Conservation (phyloP, 2,888 invertebrate genomes). For the Onthophagus sagittarius region DNA sequence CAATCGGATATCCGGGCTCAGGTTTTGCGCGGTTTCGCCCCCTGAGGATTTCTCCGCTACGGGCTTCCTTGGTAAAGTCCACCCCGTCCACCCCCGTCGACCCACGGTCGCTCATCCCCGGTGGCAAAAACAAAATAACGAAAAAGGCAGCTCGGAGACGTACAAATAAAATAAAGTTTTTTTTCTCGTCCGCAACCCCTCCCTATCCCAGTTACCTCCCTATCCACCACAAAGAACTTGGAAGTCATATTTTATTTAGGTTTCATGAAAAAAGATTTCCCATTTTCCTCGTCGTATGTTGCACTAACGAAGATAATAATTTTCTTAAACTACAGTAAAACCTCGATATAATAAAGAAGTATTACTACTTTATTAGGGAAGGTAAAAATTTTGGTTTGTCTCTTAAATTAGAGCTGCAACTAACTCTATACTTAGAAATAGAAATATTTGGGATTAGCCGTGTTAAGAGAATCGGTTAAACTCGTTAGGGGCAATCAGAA, state of each 20-base stretch:
- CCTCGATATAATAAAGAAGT: no score
- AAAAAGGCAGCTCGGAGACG: conserved; percentile 10
- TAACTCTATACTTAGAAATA: no score
- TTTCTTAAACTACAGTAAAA: no score
- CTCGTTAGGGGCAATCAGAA: no score
- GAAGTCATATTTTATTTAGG: conserved; percentile 25
- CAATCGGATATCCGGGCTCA: conserved; percentile 40
- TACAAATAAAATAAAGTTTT: conserved; percentile 24
- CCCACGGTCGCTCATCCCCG: conserved; percentile 1
- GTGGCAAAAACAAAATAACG: conserved; percentile 13
- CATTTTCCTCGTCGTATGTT: neutral
- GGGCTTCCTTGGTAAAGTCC: conserved; percentile 29
- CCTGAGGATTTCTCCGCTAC: conserved; percentile 31
- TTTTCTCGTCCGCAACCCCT: conserved; percentile 8
- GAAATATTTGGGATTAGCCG: no score
- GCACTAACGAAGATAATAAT: neutral
- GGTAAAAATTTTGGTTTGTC: no score
- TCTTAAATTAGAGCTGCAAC: no score
- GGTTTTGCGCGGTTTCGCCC: conserved; percentile 37
- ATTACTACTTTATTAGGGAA: no score
- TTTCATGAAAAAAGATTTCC: conserved; percentile 5
- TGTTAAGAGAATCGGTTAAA: no score
- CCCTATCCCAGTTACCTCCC: neutral
- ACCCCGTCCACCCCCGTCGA: conserved; percentile 1
- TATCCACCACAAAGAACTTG: conserved; percentile 2